Conservation (phyloP, 1,140 invertebrate species). For the Caenorhabditis latens region DNA sequence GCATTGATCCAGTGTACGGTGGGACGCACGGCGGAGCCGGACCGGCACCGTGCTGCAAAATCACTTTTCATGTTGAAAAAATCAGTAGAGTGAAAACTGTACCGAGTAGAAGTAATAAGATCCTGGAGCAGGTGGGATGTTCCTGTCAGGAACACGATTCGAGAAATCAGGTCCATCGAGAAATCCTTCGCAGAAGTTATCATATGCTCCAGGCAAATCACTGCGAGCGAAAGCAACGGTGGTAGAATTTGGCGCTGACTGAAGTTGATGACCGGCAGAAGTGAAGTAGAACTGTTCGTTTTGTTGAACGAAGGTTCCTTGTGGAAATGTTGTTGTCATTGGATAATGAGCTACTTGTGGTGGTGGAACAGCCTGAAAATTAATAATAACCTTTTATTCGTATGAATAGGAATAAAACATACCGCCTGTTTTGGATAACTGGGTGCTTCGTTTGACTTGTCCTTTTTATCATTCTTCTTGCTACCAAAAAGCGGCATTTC, state of each 20-base stretch:
- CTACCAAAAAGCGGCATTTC: constrained; percentile 18
- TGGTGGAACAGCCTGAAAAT: constrained; percentile 25
- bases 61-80: background rate
- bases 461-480: constrained; percentile 38
- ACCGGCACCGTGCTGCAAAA: background rate
- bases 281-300: constrained; percentile 43
- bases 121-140: constrained; percentile 30
- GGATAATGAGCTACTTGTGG: constrained; percentile 36
- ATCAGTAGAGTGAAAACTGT: no score
- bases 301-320: constrained; percentile 20
- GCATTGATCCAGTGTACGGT: background rate
- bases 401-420: background rate
- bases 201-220: constrained; percentile 7
- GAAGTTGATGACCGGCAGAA: constrained; percentile 1
- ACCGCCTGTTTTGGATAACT: constrained; percentile 35
- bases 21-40: background rate
- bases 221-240: constrained; percentile 8
- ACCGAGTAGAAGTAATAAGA: constrained; percentile 35
- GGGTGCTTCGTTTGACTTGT: background rate
- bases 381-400: no score
- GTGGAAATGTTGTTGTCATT: background rate
- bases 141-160: constrained; percentile 28
- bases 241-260: background rate
- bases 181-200: constrained; percentile 41
- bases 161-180: constrained; percentile 33